phyloP scores from a whole-genome alignment of 2,888 invertebrate genomes.

The Pollenia angustigena region DNA sequence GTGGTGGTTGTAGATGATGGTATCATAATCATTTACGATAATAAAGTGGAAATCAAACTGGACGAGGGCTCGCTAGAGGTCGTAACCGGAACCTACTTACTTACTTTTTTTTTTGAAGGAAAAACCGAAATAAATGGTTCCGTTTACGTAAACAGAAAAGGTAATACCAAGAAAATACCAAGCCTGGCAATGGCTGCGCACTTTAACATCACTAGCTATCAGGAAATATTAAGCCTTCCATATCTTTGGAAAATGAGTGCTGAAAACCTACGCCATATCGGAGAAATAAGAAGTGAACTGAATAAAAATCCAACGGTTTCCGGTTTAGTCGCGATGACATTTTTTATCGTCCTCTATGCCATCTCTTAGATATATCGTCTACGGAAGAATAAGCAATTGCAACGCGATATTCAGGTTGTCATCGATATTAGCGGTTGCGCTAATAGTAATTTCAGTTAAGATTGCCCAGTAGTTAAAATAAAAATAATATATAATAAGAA shows the following conservation, averaged over 20 bases:
- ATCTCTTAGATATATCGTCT: too few relatives aligned
- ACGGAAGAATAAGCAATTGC: too few relatives aligned
- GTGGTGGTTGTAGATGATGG: conserved; percentile 19
- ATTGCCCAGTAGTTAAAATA: too few relatives aligned
- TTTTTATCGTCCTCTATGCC: too few relatives aligned
- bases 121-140: too few relatives aligned
- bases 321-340: too few relatives aligned
- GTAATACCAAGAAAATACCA: not conserved
- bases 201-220: too few relatives aligned
- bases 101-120: not conserved
- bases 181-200: not conserved
- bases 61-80: not conserved
- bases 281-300: not conserved
- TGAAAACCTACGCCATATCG: not conserved
- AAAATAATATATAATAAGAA: too few relatives aligned
- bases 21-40: conserved; percentile 18
- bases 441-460: too few relatives aligned
- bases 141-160: too few relatives aligned
- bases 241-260: not conserved
- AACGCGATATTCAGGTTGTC: too few relatives aligned
- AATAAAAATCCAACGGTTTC: not conserved
- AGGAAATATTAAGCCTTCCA: not conserved
- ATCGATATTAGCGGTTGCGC: too few relatives aligned
- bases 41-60: not conserved
- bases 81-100: conserved; percentile 27